Conservation (phyloP, 2,113 vertebrate genomes). For the Martes martes region DNA sequence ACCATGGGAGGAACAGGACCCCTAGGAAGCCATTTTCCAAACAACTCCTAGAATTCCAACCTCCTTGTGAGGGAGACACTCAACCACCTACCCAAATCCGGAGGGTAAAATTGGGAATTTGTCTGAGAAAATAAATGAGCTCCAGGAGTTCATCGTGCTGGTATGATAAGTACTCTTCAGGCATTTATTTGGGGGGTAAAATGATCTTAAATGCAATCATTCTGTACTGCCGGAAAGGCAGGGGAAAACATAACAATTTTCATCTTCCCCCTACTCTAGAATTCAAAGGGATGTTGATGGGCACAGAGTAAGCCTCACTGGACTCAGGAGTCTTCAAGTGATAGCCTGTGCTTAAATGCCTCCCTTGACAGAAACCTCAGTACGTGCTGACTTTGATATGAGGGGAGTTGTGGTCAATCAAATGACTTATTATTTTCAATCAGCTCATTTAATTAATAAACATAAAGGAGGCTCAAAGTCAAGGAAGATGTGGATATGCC, state of each 20-base stretch:
- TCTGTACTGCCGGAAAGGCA: constrained; percentile 8
- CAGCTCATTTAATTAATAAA: background rate
- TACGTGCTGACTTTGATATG: background rate
- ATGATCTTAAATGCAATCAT: constrained; percentile 41
- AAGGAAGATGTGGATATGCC: background rate
- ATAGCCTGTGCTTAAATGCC: background rate
- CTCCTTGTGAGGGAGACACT: constrained; percentile 70
- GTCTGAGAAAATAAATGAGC: constrained; percentile 66
- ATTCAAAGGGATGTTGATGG: background rate
- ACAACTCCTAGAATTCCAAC: background rate
- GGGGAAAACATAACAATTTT: background rate
- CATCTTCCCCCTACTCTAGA: background rate
- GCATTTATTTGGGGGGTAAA: constrained; percentile 38
- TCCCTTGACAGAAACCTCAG: background rate
- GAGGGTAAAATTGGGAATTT: constrained; percentile 58
- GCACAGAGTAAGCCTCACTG: background rate
- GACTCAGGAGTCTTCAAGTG: background rate
- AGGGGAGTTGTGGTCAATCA: background rate
- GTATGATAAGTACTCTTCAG: constrained; percentile 57
- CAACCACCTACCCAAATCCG: constrained; percentile 58
- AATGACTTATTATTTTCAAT: background rate
- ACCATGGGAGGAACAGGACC: too few relatives aligned
- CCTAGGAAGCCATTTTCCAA: background rate
- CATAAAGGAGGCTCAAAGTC: background rate
- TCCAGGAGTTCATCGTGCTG: constrained; percentile 66